A percentile compares a stretch with the other conserved stretches of the same genome.
Evolutionary conservation across 2,888 invertebrate genomes (phyloP).

Genomic region (Athrips mouffetella): DNA sequence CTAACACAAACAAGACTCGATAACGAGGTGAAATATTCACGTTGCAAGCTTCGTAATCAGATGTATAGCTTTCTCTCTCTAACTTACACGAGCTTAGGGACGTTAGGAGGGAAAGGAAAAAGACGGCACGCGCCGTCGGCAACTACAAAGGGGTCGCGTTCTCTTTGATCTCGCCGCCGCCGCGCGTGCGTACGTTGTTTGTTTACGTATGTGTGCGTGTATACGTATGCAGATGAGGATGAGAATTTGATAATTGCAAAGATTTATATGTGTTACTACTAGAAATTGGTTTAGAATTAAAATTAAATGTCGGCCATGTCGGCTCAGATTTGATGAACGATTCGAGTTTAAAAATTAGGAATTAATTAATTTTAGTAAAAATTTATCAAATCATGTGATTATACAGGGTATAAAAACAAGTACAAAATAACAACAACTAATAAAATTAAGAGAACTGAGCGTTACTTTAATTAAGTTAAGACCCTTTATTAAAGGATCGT

Average conservation of each 20-base stretch:
- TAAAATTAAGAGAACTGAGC: no score
- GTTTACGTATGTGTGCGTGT: slow-evolving; percentile 34
- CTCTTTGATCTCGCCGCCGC: slow-evolving; percentile 72
- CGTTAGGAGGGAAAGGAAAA: slow-evolving; percentile 58
- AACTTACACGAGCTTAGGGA: slow-evolving; percentile 45
- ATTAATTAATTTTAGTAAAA: not conserved
- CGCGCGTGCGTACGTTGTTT: slow-evolving; percentile 61
- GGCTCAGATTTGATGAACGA: not conserved
- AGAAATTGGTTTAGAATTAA: slow-evolving; percentile 29
- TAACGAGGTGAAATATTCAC: slow-evolving; percentile 79
- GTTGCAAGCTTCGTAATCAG: slow-evolving; percentile 71
- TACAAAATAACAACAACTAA: no score
- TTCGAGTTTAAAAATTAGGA: not conserved
- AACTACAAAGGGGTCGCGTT: slow-evolving; percentile 72
- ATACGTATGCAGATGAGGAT: slow-evolving; percentile 69
- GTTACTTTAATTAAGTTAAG: no score
- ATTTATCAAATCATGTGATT: no score
- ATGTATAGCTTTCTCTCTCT: slow-evolving; percentile 53
- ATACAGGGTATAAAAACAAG: no score
- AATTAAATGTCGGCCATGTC: slow-evolving; percentile 22
- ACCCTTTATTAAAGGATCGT: no score
- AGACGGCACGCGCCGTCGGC: slow-evolving; percentile 73
- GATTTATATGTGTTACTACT: slow-evolving; percentile 57
- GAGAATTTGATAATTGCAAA: slow-evolving; percentile 77
- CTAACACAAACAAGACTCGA: slow-evolving; percentile 77